Conservation (phyloP, 2,888 invertebrate species). For the Meganola albula region DNA sequence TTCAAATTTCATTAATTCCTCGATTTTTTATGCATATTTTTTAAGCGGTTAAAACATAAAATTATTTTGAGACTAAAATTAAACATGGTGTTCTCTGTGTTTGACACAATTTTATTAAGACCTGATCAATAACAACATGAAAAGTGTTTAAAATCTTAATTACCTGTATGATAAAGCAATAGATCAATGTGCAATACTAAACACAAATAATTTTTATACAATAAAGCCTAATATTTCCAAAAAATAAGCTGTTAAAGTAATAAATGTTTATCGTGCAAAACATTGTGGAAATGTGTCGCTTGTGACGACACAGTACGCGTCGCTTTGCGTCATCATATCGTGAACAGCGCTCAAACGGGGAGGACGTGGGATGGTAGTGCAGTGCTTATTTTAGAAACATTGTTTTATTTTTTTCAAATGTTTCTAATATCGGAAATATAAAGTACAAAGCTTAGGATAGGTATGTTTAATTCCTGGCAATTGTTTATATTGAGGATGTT, state of each 20-base stretch:
- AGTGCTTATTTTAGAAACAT: slow-evolving; percentile 54
- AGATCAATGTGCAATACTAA: slow-evolving; percentile 21
- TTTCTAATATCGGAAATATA: slow-evolving; percentile 68
- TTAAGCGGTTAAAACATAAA: too few relatives aligned
- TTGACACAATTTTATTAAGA: too few relatives aligned
- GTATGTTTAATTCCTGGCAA: slow-evolving; percentile 34
- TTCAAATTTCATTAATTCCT: too few relatives aligned
- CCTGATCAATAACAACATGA: too few relatives aligned
- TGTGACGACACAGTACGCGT: slow-evolving; percentile 62
- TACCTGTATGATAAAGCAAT: too few relatives aligned
- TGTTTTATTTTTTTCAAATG: slow-evolving; percentile 62
- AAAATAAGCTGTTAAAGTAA: too few relatives aligned
- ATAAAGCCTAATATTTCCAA: too few relatives aligned
- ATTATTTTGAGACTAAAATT: too few relatives aligned
- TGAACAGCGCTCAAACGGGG: slow-evolving; percentile 63
- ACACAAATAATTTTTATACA: background rate
- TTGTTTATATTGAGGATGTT: background rate
- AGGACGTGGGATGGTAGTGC: slow-evolving; percentile 58
- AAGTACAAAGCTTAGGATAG: slow-evolving; percentile 75
- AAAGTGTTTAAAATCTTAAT: too few relatives aligned
- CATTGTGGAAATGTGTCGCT: slow-evolving; percentile 29
- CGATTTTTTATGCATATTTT: too few relatives aligned
- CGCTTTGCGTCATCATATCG: slow-evolving; percentile 71
- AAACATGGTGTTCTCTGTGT: too few relatives aligned
- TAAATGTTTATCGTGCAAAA: slow-evolving; percentile 51